Percentiles rank a stretch among this genome's conserved stretches.
Evolutionary conservation across 2,113 vertebrate genomes (phyloP).

Genomic region (Melanerpes formicivorus): DNA sequence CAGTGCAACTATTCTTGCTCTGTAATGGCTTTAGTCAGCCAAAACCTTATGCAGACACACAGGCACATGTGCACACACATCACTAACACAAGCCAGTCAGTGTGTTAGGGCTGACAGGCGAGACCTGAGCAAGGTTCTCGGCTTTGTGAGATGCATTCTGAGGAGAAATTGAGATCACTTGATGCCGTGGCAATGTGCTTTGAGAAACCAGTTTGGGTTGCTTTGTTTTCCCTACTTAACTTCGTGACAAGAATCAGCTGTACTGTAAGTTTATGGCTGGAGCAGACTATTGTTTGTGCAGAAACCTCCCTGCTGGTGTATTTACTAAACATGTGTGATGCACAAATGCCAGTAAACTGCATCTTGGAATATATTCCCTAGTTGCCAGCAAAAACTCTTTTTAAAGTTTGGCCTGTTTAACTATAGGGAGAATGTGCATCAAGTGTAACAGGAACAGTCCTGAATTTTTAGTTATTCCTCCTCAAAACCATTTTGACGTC

Average conservation of each 20-base stretch:
- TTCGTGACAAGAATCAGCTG: constrained; percentile 49
- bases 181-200: neutral
- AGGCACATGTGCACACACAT: neutral
- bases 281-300: constrained; percentile 53
- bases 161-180: neutral
- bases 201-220: constrained; percentile 10
- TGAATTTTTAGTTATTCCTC: neutral
- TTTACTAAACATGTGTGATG: constrained; percentile 65
- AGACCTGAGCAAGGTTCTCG: neutral
- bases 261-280: constrained; percentile 32
- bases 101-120: neutral
- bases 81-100: constrained; percentile 5
- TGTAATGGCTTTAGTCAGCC: constrained; percentile 39
- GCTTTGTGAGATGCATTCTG: neutral
- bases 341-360: constrained; percentile 47
- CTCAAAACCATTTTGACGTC: neutral
- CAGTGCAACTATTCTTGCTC: constrained; percentile 53
- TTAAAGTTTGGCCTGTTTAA: constrained; percentile 16
- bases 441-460: neutral
- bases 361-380: neutral
- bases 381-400: constrained; percentile 2
- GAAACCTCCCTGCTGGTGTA: constrained; percentile 53
- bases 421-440: neutral
- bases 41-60: constrained; percentile 3
- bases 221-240: constrained; percentile 36